Percentiles rank a stretch among this genome's conserved stretches.
phyloP scores from a whole-genome alignment of 1,140 invertebrate genomes.

The Scylla paramamosain region DNA sequence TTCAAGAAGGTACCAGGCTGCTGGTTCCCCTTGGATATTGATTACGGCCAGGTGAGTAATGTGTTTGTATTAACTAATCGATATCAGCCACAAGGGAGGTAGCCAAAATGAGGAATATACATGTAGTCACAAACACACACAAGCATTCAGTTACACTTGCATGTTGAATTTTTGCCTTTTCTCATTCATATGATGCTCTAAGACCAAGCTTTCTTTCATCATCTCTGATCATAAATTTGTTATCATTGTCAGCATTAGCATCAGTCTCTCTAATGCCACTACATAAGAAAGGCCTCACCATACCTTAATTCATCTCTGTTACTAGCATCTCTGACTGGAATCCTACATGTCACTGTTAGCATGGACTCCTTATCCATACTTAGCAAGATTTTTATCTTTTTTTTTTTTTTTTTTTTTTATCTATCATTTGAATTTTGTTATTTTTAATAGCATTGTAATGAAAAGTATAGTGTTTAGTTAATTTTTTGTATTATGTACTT shows the following conservation, averaged over 20 bases:
- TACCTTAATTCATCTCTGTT: no score
- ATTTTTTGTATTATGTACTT: not conserved
- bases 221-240: no score
- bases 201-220: no score
- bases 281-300: no score
- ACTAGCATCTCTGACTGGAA: no score
- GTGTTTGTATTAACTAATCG: not conserved
- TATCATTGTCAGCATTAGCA: no score
- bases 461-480: not conserved
- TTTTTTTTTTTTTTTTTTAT: not conserved
- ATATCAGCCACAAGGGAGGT: not conserved
- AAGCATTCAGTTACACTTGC: constrained; percentile 58
- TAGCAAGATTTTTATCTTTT: constrained; percentile 17
- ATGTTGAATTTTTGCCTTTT: not conserved
- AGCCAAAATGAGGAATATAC: constrained; percentile 17
- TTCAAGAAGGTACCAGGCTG: constrained; percentile 91
- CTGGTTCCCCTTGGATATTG: constrained; percentile 94
- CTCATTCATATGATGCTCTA: no score
- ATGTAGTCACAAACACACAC: constrained; percentile 43
- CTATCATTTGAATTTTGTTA: constrained; percentile 19
- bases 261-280: no score
- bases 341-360: no score
- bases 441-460: no score
- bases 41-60: constrained; percentile 85
- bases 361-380: not conserved